Evolutionary conservation across 2,888 invertebrate species (phyloP).

Genomic region (Priocnemis perturbator): DNA sequence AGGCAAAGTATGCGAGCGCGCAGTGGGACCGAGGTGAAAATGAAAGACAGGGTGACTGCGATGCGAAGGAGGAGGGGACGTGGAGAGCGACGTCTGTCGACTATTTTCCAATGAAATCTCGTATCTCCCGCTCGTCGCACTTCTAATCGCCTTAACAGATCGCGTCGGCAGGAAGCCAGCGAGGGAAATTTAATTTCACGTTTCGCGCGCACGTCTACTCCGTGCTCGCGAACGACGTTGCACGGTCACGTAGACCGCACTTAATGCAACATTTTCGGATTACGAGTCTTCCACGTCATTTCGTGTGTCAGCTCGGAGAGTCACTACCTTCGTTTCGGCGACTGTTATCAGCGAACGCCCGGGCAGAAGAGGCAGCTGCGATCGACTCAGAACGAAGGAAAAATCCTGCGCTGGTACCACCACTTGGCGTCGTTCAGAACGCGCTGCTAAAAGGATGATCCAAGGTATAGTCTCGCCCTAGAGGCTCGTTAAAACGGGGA

Average conservation of each 20-base stretch:
- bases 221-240: neutral
- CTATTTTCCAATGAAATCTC: constrained; percentile 12
- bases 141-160: constrained; percentile 20
- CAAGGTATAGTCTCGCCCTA: too few relatives aligned
- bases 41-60: neutral
- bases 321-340: constrained; percentile 52
- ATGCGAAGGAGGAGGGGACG: neutral
- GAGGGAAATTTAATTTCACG: neutral
- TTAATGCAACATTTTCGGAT: constrained; percentile 43
- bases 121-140: neutral
- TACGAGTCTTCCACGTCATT: constrained; percentile 31
- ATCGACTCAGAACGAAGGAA: neutral
- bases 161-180: neutral
- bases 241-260: constrained; percentile 21
- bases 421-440: neutral
- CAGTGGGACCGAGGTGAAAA: too few relatives aligned
- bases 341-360: constrained; percentile 48
- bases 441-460: too few relatives aligned
- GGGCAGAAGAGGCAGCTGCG: neutral
- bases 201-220: neutral
- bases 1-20: too few relatives aligned
- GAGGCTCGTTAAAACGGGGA: too few relatives aligned
- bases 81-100: neutral
- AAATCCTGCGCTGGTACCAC: neutral
- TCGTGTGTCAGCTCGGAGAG: constrained; percentile 48